Evolutionary conservation across 2,113 vertebrate species (phyloP).

Genomic region (Halichoerus grypus): DNA sequence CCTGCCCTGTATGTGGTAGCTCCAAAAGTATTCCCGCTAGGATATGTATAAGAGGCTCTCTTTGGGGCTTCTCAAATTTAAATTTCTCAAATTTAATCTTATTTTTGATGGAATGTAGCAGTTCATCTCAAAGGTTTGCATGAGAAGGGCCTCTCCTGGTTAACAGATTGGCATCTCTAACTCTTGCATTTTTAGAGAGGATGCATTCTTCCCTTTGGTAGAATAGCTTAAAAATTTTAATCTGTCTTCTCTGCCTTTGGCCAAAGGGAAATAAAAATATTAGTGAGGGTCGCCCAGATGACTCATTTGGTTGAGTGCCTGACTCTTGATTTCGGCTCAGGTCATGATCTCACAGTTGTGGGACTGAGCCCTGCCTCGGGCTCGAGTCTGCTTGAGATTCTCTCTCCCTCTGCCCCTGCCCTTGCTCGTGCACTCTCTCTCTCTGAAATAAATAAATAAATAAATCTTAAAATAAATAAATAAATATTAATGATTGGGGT

Average conservation of each 20-base stretch:
- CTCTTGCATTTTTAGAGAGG: not conserved
- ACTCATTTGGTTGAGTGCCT: not conserved
- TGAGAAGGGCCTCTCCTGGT: not conserved
- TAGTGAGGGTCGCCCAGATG: not conserved
- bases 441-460: not conserved
- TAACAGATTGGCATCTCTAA: not conserved
- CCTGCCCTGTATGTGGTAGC: not conserved
- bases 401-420: not conserved
- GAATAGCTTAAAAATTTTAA: not conserved
- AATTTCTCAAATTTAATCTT: not conserved
- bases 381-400: not conserved
- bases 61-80: not conserved
- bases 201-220: constrained; percentile 6
- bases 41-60: not conserved
- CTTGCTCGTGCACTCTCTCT: not conserved
- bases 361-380: not conserved
- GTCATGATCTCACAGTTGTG: not conserved
- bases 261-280: constrained; percentile 17
- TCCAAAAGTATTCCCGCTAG: not conserved
- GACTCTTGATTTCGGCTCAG: not conserved
- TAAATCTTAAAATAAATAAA: not conserved
- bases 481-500: not conserved
- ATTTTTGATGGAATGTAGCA: not conserved
- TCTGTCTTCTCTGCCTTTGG: not conserved
- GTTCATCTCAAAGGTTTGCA: not conserved